phyloP scores from a whole-genome alignment of 30 jellyfish, hydroid and myxozoan species.

The Aurelia aurita complex sp. Pacific region DNA sequence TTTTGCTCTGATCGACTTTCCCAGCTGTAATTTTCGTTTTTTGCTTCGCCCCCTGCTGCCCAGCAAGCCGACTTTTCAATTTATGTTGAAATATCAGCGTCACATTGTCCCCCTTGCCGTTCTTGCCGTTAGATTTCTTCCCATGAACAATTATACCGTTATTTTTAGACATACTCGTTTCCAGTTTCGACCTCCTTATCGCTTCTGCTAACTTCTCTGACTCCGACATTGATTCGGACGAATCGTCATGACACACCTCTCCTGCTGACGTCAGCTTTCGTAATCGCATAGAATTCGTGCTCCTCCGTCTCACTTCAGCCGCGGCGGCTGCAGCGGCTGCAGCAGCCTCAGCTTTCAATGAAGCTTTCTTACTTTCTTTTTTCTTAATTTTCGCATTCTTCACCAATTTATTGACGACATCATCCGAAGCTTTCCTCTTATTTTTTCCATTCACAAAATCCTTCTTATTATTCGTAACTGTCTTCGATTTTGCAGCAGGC shows the following conservation, averaged over 20 bases:
- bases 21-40: background rate
- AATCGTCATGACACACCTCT: slow-evolving; percentile 60
- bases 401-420: background rate
- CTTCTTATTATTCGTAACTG: background rate
- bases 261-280: slow-evolving; percentile 70
- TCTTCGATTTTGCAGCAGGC: background rate
- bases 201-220: slow-evolving; percentile 62
- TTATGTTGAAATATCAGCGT: background rate
- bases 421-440: slow-evolving; percentile 34
- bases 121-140: background rate
- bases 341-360: background rate
- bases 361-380: slow-evolving; percentile 16
- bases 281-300: slow-evolving; percentile 71
- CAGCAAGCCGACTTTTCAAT: background rate
- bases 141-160: background rate
- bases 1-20: background rate
- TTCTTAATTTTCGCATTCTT: slow-evolving; percentile 49
- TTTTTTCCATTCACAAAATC: background rate
- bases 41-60: background rate
- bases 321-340: slow-evolving; percentile 22
- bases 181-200: slow-evolving; percentile 52
- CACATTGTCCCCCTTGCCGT: background rate
- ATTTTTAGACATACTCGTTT: slow-evolving; percentile 27
- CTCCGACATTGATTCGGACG: slow-evolving; percentile 65
- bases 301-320: slow-evolving; percentile 46